A percentile compares a stretch with the other conserved stretches of the same genome.
phyloP scores from a whole-genome alignment of 53 echinoderm and acorn worm species.

The Holothuria scabra region DNA sequence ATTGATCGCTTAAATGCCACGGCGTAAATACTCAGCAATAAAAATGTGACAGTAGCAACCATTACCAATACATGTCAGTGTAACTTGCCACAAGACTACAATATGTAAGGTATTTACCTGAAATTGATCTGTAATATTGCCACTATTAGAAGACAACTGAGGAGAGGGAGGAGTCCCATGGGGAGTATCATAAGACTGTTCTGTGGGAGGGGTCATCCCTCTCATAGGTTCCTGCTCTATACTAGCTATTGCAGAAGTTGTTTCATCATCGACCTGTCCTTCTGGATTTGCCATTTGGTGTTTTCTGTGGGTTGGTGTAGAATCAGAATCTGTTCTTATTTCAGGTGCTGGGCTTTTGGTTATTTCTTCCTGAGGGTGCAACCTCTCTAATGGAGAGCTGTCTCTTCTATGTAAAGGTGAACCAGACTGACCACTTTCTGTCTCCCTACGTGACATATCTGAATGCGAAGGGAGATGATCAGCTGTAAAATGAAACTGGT shows the following conservation, averaged over 20 bases:
- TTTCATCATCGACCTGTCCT: conserved; percentile 9
- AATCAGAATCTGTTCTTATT: conserved; percentile 38
- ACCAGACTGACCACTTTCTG: not conserved
- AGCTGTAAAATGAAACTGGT: conserved; percentile 1
- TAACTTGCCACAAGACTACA: too few relatives aligned
- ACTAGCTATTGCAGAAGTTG: conserved; percentile 27
- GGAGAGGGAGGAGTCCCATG: conserved; percentile 21
- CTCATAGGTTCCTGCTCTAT: conserved; percentile 7
- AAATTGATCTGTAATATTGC: conserved; percentile 40
- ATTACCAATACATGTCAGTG: too few relatives aligned
- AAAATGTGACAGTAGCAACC: too few relatives aligned
- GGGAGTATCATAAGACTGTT: not conserved
- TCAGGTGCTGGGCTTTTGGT: conserved; percentile 33
- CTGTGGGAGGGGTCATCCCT: not conserved
- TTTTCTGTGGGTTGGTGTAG: conserved; percentile 34
- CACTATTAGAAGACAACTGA: conserved; percentile 41
- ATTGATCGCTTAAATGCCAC: too few relatives aligned
- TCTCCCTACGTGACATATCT: conserved; percentile 1
- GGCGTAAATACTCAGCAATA: too few relatives aligned
- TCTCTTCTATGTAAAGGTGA: conserved; percentile 20
- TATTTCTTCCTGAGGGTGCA: conserved; percentile 34
- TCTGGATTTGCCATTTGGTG: conserved; percentile 42
- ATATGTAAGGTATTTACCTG: not conserved
- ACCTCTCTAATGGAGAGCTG: conserved; percentile 26
- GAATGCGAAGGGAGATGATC: conserved; percentile 39